Evolutionary conservation across 1,140 invertebrate species (phyloP).

Genomic region (Marisa cornuarietis): DNA sequence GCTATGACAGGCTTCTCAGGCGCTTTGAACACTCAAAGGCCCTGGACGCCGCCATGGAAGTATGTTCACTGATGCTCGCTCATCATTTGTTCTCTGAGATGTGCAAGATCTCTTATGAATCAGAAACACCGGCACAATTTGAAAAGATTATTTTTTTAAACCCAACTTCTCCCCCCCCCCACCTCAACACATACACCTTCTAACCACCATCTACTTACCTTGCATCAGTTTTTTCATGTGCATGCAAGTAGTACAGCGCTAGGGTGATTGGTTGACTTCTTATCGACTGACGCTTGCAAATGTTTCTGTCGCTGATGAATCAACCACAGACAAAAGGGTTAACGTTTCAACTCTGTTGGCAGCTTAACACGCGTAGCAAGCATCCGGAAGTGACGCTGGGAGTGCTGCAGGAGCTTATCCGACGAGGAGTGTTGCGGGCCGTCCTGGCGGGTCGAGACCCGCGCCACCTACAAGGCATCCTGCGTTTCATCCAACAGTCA

Average conservation of each 20-base stretch:
- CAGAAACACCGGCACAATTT: not conserved
- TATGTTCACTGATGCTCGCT: constrained; percentile 34
- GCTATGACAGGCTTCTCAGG: constrained; percentile 77
- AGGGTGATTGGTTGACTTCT: not conserved
- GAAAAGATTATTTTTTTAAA: not conserved
- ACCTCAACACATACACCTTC: not conserved
- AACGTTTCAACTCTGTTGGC: constrained; percentile 19
- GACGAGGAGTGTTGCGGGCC: constrained; percentile 60
- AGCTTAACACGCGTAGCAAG: constrained; percentile 66
- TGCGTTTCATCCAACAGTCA: constrained; percentile 76
- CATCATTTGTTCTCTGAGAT: not conserved
- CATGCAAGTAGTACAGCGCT: too few species aligned
- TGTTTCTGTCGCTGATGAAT: not conserved
- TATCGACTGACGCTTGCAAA: not conserved
- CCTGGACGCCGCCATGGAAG: constrained; percentile 77
- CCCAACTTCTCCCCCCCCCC: not conserved
- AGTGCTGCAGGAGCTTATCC: constrained; percentile 81
- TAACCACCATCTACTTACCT: too few species aligned
- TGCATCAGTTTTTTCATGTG: not conserved
- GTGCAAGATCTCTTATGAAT: not conserved
- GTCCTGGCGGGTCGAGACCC: constrained; percentile 78
- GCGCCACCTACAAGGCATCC: constrained; percentile 73
- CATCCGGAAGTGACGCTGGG: constrained; percentile 81
- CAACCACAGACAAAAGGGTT: not conserved
- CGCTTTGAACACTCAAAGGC: constrained; percentile 86